Evolutionary conservation across 2,797 vertebrate species (phyloP), one percentile per base, ranked within the genome.

Genomic region (Ctenochaetus hawaiiensis): DNA sequence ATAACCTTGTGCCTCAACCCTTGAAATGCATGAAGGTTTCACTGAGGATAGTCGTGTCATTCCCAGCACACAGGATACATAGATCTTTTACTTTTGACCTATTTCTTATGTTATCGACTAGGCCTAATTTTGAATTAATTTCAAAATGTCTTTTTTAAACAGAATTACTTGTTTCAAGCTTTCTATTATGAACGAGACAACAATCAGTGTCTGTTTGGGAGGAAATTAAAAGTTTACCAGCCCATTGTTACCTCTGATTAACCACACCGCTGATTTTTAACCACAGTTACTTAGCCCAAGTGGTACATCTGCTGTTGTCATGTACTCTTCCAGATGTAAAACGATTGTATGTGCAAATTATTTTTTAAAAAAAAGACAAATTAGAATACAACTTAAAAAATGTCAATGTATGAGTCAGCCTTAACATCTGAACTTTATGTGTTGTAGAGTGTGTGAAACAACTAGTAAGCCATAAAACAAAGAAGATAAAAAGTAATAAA

Each of bases 161-260:
- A 3, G 14, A 62, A 16, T 20, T 1, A 14, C 18, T 48, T 43
- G 14, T 39, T 11, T 45, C 3, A 12, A 23, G 30, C 51, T 64
- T 60, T 8, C 60, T 57, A 41, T 14, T 7, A 26, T 53, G 37
- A 12, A 22, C 1, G 2, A 26, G 52, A 37, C 2, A n/a, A 3
- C 9, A 52, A 34, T 66, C 30, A 58, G 9, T 52, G 34, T 63
- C 58, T 30, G 30, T 67, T 18, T 47, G 26, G 56, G n/a, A 53
- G 52, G 48, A 64, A 64, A 13, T 5, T 30, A 14, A 20, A 1
- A 43, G 17, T 17, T 58, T 47, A 43, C n/a, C 6, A 1, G 22
- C 17, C 23, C 26, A 22, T 2, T 4, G 5, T 59, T 23, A 34
- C 6, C 3, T 13, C 1, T 59, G 37, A 30, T 44, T 51, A 10